Base-by-base conservation (phyloP, 2,888 invertebrate species). In the Thereva unica region DNA sequence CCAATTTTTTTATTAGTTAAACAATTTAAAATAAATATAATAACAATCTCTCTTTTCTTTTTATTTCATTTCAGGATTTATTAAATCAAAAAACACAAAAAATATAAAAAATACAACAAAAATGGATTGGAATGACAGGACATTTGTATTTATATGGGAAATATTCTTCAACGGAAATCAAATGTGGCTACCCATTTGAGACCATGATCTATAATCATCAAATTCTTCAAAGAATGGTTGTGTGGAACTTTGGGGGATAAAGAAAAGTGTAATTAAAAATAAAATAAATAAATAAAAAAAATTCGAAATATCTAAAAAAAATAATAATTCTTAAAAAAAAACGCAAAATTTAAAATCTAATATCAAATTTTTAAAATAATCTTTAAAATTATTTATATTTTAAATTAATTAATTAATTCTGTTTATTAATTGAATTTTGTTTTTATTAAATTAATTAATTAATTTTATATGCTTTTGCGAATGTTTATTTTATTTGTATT, bases 41-140 rank as follows among this genome's bases (percentile, higher is more conserved):
- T 23, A 23, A 23, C 1, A 23, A 23, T 2, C 2, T 23, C 2
- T 23, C 23, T 23, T 44, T 44, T 44, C 4, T 44, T 44, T 44
- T 44, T n/a, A n/a, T 3, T 44, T 9, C 44, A 44, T 44, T 44
- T 44, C 44, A 8, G 4, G 9, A 8, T 44, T 44, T n/a, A n/a
- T 44, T 44, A 8, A 9, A 8, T 7, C n/a, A 44, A 44, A 44
- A 44, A 44, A 44, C n/a, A 4, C 4, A 44, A 8, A n/a, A 52
- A 42, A 50, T n/a, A n/a, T n/a, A 4, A 52, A 8, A 52, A 53
- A 53, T 35, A 53, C 50, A 68, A 47, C 75, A 71, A 76, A 75
- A 74, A 80, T 80, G 79, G 79, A 80, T 76, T 80, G 79, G 80
- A 79, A 77, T 74, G 76, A 78, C 74, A 78, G 79, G 78, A 77